These are phyloP conservation scores for Anthopleura xanthogrammica DNA, from an alignment of 92 coral and sea anemone species.

Conservation along the genomic window DNA sequence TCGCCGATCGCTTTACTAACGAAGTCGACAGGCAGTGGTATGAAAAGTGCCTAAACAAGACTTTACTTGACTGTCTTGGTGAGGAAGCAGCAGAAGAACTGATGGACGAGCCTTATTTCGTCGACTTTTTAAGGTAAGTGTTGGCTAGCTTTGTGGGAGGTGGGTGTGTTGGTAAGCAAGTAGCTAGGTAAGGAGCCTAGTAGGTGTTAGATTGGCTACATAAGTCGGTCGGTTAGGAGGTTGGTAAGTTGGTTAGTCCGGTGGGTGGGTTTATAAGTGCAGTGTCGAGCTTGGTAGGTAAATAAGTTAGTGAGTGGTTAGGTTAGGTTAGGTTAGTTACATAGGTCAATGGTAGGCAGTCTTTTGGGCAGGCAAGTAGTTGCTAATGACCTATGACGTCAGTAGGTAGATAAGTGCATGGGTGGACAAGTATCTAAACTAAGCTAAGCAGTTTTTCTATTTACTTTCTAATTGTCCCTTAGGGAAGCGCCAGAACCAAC, in stretches of 20 bases:
- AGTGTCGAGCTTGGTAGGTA: background rate
- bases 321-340: too few relatives aligned
- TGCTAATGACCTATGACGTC: too few relatives aligned
- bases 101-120: constrained; percentile 83
- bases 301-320: too few relatives aligned
- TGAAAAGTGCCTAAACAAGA: constrained; percentile 60
- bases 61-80: constrained; percentile 65
- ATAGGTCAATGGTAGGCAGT: too few relatives aligned
- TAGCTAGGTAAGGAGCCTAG: too few relatives aligned
- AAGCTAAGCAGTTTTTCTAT: background rate
- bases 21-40: constrained; percentile 81
- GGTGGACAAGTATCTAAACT: too few relatives aligned
- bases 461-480: background rate
- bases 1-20: constrained; percentile 91
- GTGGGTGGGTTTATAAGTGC: too few relatives aligned
- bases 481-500: constrained; percentile 88
- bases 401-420: too few relatives aligned
- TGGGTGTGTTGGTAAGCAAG: background rate
- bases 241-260: too few relatives aligned
- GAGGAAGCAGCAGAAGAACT: constrained; percentile 67
- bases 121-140: constrained; percentile 73
- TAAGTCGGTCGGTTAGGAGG: too few relatives aligned
- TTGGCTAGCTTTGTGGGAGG: background rate
- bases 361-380: too few relatives aligned
- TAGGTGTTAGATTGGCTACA: too few relatives aligned